These are phyloP conservation scores for Apodemia hepburni DNA, from an alignment of 2,888 invertebrate genomes.

Conservation along the genomic window DNA sequence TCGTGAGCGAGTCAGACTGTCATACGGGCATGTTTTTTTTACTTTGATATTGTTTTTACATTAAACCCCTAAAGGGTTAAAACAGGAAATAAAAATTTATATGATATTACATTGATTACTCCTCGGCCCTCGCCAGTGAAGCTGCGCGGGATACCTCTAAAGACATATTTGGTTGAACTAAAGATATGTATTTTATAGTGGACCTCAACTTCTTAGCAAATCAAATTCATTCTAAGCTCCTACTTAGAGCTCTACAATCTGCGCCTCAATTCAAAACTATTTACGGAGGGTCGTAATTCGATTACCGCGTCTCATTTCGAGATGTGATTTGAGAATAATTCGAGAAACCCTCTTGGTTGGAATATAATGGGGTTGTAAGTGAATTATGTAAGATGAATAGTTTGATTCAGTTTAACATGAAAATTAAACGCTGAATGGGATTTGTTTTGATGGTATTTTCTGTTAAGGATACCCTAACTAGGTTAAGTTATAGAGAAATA, in stretches of 20 bases:
- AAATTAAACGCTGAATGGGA: neutral
- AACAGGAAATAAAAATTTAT: too few relatives aligned
- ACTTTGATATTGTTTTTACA: too few relatives aligned
- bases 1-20: too few relatives aligned
- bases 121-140: too few relatives aligned
- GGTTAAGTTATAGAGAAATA: too few relatives aligned
- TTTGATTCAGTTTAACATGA: slow-evolving; percentile 27
- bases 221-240: slow-evolving; percentile 29
- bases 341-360: slow-evolving; percentile 46
- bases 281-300: slow-evolving; percentile 49
- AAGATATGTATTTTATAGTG: neutral
- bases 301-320: slow-evolving; percentile 66
- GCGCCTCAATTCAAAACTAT: slow-evolving; percentile 51
- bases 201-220: slow-evolving; percentile 19
- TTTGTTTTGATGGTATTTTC: neutral
- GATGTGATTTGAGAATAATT: slow-evolving; percentile 58
- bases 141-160: too few relatives aligned
- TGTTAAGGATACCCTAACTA: too few relatives aligned
- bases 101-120: too few relatives aligned
- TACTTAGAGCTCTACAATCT: slow-evolving; percentile 26
- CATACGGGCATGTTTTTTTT: too few relatives aligned
- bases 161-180: neutral
- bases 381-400: slow-evolving; percentile 68
- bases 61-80: too few relatives aligned
- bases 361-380: slow-evolving; percentile 52